Evolutionary conservation across 2,113 vertebrate genomes (phyloP).

Genomic region (Microcebus lehilahytsara): DNA sequence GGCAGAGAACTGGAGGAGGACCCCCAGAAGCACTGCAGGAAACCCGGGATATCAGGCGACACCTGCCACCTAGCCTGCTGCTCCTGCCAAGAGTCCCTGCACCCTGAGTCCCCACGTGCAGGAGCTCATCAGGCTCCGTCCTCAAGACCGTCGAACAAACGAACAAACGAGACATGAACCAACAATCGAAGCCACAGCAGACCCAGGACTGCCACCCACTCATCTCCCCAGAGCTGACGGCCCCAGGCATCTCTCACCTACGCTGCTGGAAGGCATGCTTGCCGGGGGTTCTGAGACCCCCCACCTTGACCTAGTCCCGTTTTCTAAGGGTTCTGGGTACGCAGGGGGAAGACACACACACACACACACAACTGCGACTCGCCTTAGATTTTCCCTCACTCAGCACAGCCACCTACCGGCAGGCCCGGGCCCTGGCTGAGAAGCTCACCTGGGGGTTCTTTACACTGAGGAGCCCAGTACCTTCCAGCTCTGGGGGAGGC

Average conservation of each 20-base stretch:
- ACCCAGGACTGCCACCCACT: fast-evolving
- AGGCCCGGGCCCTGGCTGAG: not conserved
- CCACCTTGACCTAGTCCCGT: not conserved
- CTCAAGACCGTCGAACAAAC: not conserved
- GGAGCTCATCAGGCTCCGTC: not conserved
- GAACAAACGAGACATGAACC: not conserved
- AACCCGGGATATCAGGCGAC: not conserved
- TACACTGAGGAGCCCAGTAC: not conserved
- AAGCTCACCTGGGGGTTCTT: not conserved
- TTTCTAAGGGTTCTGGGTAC: not conserved
- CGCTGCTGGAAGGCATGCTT: fast-evolving
- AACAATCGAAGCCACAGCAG: not conserved
- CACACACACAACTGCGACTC: not conserved
- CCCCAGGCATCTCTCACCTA: not conserved
- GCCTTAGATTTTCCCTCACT: constrained; percentile 17
- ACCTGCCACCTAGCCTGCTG: not conserved
- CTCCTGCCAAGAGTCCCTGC: not conserved
- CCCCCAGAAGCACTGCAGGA: not conserved
- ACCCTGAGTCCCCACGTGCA: not conserved
- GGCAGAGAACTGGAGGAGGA: not conserved
- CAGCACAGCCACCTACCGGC: not conserved
- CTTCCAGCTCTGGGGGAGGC: not conserved
- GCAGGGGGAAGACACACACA: not conserved
- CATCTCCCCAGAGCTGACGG: not conserved
- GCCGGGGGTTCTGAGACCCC: not conserved